Conservation (phyloP, 2,113 vertebrate genomes). For the Heteronetta atricapilla region DNA sequence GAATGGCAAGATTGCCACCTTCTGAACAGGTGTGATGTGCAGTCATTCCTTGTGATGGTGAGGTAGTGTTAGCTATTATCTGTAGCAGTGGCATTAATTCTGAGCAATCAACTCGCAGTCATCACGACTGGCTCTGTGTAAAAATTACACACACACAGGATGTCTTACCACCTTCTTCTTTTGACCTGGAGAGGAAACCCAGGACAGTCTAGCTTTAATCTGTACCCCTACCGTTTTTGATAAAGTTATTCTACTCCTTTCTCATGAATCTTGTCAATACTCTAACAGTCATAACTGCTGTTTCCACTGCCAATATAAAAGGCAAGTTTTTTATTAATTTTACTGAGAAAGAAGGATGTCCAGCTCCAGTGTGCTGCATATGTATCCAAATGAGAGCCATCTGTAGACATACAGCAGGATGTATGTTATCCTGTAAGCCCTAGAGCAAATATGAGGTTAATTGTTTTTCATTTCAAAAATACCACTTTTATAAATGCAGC, state of each 20-base stretch:
- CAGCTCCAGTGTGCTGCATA: not conserved
- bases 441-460: constrained; percentile 40
- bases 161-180: not conserved
- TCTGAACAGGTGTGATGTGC: not conserved
- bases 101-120: not conserved
- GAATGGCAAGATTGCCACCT: not conserved
- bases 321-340: not conserved
- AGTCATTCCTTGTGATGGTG: accelerated
- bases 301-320: not conserved
- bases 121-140: not conserved
- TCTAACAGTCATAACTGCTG: not conserved
- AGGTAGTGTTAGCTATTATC: not conserved
- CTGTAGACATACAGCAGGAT: constrained; percentile 40
- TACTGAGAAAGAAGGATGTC: not conserved
- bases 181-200: not conserved
- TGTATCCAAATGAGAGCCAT: constrained; percentile 56
- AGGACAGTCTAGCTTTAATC: not conserved
- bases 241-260: not conserved
- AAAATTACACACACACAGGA: accelerated
- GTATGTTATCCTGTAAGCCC: not conserved
- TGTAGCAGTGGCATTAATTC: not conserved
- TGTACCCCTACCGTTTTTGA: not conserved
- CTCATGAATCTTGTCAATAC: not conserved
- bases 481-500: constrained; percentile 37
- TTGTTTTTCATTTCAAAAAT: constrained; percentile 62